These are phyloP conservation scores for Limnothrissa miodon DNA, from an alignment of 2,113 vertebrate species.

Conservation along the genomic window DNA sequence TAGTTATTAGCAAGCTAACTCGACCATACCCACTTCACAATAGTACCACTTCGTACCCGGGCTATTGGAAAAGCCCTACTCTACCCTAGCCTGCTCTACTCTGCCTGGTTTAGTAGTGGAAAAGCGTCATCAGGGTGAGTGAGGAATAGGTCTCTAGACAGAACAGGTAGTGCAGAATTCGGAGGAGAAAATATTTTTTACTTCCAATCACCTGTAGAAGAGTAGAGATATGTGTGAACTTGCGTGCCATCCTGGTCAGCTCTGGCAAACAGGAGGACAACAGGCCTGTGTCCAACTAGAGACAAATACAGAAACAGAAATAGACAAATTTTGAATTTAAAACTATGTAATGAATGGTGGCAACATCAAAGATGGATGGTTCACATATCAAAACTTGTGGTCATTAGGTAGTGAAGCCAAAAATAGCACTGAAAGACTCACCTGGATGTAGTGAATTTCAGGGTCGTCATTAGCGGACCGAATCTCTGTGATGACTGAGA, in stretches of 20 bases:
- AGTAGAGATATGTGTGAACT: slow-evolving; percentile 98
- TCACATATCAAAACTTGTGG: neutral
- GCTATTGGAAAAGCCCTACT: too few species aligned
- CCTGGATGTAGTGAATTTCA: slow-evolving; percentile 88
- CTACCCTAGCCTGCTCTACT: too few species aligned
- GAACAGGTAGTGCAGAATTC: neutral
- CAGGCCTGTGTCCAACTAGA: slow-evolving; percentile 88
- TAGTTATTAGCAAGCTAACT: too few species aligned
- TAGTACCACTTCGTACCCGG: too few species aligned
- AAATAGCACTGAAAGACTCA: slow-evolving; percentile 40
- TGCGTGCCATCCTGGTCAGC: slow-evolving; percentile 94
- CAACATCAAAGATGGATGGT: neutral
- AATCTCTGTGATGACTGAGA: slow-evolving; percentile 86
- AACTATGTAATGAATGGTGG: neutral
- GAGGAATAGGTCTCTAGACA: neutral
- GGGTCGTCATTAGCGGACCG: slow-evolving; percentile 61
- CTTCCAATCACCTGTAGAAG: slow-evolving; percentile 78
- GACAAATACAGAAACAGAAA: neutral
- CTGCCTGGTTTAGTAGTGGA: too few species aligned
- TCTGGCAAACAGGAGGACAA: slow-evolving; percentile 91
- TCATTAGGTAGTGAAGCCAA: neutral
- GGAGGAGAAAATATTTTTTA: neutral
- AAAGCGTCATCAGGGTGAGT: too few species aligned
- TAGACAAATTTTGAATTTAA: neutral
- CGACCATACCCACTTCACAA: too few species aligned